These are phyloP conservation scores for Aurelia coerulea DNA, from an alignment of 30 jellyfish, hydroid and myxozoan species.

Conservation along the genomic window DNA sequence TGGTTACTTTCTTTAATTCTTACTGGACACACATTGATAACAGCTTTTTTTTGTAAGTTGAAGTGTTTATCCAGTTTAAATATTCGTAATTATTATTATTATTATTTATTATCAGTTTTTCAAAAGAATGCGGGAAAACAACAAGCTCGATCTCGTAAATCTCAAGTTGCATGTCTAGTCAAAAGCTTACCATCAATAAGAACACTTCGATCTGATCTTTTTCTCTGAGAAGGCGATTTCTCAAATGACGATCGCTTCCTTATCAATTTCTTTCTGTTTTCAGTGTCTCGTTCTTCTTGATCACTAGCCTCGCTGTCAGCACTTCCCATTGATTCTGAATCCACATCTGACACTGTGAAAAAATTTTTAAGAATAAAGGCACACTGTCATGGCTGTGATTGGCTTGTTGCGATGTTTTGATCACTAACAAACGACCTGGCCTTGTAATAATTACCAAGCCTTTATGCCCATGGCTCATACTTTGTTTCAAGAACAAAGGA, in stretches of 20 bases:
- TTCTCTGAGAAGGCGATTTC: slow-evolving; percentile 37
- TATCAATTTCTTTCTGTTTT: slow-evolving; percentile 15
- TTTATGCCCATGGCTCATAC: too few relatives aligned
- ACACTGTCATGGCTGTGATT: too few relatives aligned
- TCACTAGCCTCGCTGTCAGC: slow-evolving; percentile 65
- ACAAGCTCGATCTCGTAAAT: not conserved
- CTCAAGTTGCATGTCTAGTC: not conserved
- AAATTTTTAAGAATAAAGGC: not conserved
- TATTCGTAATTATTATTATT: too few relatives aligned
- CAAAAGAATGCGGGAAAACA: not conserved
- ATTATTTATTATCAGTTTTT: too few relatives aligned
- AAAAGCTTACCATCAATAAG: slow-evolving; percentile 36
- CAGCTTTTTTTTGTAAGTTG: too few relatives aligned
- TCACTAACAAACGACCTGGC: too few relatives aligned
- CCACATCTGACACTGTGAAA: slow-evolving; percentile 47
- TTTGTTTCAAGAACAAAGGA: too few relatives aligned
- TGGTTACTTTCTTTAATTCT: too few relatives aligned
- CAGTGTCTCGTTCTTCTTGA: slow-evolving; percentile 10
- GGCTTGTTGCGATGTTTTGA: too few relatives aligned
- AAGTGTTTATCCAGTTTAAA: too few relatives aligned
- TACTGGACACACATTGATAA: too few relatives aligned
- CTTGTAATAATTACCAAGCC: too few relatives aligned
- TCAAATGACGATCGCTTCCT: slow-evolving; percentile 42
- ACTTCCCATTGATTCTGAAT: slow-evolving; percentile 57
- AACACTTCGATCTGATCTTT: slow-evolving; percentile 6